Evolutionary conservation across 2,797 vertebrate genomes (phyloP).

Genomic region (Crenichthys baileyi): DNA sequence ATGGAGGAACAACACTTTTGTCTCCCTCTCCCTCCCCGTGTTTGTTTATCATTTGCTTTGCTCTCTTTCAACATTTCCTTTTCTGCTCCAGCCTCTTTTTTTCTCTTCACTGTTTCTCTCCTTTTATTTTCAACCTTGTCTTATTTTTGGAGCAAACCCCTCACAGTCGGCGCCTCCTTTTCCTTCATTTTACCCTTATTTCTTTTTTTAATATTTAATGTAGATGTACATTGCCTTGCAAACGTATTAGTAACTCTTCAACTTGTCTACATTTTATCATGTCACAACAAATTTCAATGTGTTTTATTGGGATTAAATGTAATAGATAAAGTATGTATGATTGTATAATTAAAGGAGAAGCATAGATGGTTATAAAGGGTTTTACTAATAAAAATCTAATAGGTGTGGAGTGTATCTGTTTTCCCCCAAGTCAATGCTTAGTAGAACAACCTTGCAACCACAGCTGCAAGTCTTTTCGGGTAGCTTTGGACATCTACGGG

Average conservation of each 20-base stretch:
- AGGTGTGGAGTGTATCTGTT: too few relatives aligned
- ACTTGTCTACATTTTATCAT: not conserved
- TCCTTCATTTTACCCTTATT: slow-evolving; percentile 9
- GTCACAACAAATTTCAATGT: not conserved
- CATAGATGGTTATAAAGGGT: not conserved
- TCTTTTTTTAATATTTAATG: slow-evolving; percentile 46
- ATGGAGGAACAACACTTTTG: slow-evolving; percentile 83
- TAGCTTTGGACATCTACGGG: too few relatives aligned
- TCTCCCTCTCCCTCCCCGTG: slow-evolving; percentile 72
- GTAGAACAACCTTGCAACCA: too few relatives aligned
- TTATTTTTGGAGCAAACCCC: slow-evolving; percentile 37
- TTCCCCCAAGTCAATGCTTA: too few relatives aligned
- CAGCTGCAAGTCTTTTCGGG: too few relatives aligned
- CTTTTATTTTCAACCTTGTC: slow-evolving; percentile 29
- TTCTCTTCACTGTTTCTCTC: slow-evolving; percentile 17
- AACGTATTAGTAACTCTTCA: slow-evolving; percentile 10
- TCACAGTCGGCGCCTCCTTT: slow-evolving; percentile 2
- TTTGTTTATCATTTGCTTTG: slow-evolving; percentile 72
- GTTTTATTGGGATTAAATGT: not conserved
- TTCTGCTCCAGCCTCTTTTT: slow-evolving; percentile 36
- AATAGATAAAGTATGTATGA: not conserved
- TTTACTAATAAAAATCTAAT: too few relatives aligned
- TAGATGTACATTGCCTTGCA: not conserved
- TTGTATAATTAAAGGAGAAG: not conserved
- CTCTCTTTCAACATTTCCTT: slow-evolving; percentile 52